Percentiles rank a stretch among this genome's conserved stretches.
phyloP scores from a whole-genome alignment of 2,888 invertebrate species.

The Ferdinandea cuprea region DNA sequence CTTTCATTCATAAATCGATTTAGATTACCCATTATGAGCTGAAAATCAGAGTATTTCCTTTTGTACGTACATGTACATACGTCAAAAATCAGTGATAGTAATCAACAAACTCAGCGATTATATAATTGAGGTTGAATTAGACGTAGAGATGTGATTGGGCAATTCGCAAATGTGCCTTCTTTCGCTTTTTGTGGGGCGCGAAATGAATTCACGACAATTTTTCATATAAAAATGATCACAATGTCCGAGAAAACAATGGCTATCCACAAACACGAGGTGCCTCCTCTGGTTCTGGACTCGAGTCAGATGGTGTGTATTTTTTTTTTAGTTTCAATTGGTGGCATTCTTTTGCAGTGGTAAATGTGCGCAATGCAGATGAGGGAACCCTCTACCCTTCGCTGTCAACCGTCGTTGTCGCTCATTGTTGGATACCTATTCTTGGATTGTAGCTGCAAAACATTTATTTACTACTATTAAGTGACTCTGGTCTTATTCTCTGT shows the following conservation, averaged over 20 bases:
- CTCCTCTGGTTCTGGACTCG: constrained; percentile 10
- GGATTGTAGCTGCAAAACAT: constrained; percentile 42
- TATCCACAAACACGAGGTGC: constrained; percentile 35
- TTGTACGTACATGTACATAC: constrained; percentile 3
- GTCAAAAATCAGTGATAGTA: constrained; percentile 23
- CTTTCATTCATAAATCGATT: constrained; percentile 73
- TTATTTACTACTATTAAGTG: constrained; percentile 18
- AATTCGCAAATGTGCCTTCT: constrained; percentile 5
- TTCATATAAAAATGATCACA: not conserved
- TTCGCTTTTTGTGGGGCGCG: not conserved
- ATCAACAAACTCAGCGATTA: constrained; percentile 54
- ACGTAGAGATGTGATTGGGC: not conserved
- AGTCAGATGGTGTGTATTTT: constrained; percentile 63
- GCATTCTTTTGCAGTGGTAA: constrained; percentile 52
- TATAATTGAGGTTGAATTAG: constrained; percentile 56
- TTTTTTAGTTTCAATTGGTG: constrained; percentile 50
- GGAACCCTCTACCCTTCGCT: constrained; percentile 30
- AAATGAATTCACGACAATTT: not conserved
- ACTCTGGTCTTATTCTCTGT: not conserved
- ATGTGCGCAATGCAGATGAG: constrained; percentile 74
- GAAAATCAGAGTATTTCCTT: not conserved
- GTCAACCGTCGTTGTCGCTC: not conserved
- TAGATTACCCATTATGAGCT: constrained; percentile 27
- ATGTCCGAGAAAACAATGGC: constrained; percentile 1
- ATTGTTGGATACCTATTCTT: constrained; percentile 17